Conservation (phyloP, 2,888 invertebrate genomes). For the Scelioninae gen. 2 region DNA sequence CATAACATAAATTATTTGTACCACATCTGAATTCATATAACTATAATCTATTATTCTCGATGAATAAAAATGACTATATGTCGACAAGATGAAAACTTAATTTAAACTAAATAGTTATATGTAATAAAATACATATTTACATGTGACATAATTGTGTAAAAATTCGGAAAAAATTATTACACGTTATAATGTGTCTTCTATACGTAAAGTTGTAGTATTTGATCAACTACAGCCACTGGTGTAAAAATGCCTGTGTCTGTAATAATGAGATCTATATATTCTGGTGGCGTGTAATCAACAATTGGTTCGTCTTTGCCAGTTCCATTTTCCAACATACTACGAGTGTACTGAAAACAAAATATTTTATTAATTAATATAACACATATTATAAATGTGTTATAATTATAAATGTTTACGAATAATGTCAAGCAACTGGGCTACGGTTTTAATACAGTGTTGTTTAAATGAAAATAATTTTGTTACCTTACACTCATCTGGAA, state of each 20-base stretch:
- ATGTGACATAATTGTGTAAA: background rate
- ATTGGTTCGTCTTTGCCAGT: slow-evolving; percentile 86
- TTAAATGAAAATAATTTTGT: slow-evolving; percentile 56
- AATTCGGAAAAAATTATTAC: background rate
- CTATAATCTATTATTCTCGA: too few species aligned
- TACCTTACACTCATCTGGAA: slow-evolving; percentile 90
- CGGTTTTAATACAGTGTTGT: too few species aligned
- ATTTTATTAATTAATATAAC: too few species aligned
- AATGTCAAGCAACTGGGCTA: too few species aligned
- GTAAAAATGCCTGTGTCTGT: slow-evolving; percentile 97
- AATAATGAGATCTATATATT: slow-evolving; percentile 92
- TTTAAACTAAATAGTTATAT: too few species aligned
- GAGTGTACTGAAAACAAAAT: slow-evolving; percentile 76
- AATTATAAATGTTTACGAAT: slow-evolving; percentile 21
- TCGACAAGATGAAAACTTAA: too few species aligned
- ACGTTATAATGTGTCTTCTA: too few species aligned
- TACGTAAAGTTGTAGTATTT: slow-evolving; percentile 96
- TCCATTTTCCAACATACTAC: slow-evolving; percentile 75
- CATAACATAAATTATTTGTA: too few species aligned
- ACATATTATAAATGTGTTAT: background rate
- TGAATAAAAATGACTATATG: too few species aligned
- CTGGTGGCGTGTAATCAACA: slow-evolving; percentile 98
- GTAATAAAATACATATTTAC: background rate
- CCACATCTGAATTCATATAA: too few species aligned
- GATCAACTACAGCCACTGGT: slow-evolving; percentile 98